These are phyloP conservation scores for Paelopatides confundens DNA, from an alignment of 53 echinoderm and acorn worm genomes.

Conservation along the genomic window DNA sequence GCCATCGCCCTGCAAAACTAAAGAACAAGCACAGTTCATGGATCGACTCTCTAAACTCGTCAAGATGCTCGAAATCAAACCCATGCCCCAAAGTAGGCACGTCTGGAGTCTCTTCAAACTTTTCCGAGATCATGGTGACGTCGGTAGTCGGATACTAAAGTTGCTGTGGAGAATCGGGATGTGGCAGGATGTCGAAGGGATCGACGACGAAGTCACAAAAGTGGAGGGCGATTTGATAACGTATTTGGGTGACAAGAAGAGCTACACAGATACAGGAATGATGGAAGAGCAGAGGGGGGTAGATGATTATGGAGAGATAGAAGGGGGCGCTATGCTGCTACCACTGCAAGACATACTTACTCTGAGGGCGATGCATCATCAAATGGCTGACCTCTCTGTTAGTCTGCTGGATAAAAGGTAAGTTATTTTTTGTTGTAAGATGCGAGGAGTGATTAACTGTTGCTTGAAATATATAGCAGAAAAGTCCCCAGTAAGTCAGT, in stretches of 20 bases:
- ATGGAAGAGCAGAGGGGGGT: background rate
- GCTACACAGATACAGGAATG: background rate
- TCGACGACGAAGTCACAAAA: background rate
- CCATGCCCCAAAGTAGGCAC: background rate
- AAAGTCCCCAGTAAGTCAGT: too few species aligned
- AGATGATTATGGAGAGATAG: background rate
- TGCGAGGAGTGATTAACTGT: too few species aligned
- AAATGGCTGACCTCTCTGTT: background rate
- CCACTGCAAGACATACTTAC: background rate
- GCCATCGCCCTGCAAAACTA: conserved; percentile 75
- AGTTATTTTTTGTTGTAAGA: too few species aligned
- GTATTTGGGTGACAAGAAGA: background rate
- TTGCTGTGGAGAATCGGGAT: background rate
- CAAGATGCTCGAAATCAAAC: conserved; percentile 51
- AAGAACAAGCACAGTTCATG: conserved; percentile 48
- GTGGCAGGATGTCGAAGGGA: background rate
- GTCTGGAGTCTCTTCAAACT: conserved; percentile 17
- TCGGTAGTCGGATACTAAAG: background rate
- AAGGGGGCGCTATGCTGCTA: background rate
- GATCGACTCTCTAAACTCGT: conserved; percentile 53
- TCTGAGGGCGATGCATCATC: background rate
- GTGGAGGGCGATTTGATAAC: background rate
- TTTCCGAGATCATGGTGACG: background rate
- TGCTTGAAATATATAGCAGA: too few species aligned
- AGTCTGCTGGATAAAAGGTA: conserved; percentile 4